These are phyloP conservation scores for Ennomos fuscantarius DNA, from an alignment of 2,888 invertebrate species.

Conservation along the genomic window DNA sequence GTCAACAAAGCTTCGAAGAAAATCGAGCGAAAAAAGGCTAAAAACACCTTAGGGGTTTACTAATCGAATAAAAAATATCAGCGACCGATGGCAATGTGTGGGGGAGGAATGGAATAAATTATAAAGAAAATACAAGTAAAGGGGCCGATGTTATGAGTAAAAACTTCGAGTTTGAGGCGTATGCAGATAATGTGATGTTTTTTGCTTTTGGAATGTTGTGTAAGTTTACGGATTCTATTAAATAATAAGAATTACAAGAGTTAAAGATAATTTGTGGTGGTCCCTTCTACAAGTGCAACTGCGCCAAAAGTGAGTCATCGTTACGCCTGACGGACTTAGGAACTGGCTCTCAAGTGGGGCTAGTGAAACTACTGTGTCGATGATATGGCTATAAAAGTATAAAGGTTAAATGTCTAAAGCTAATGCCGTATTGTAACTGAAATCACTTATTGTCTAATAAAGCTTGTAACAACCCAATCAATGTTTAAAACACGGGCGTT, in stretches of 20 bases:
- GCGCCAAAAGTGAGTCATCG: too few relatives aligned
- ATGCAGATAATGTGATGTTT: slow-evolving; percentile 72
- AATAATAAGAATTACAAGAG: slow-evolving; percentile 15
- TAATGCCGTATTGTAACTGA: not conserved
- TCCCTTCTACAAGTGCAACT: too few relatives aligned
- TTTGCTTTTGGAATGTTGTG: slow-evolving; percentile 38
- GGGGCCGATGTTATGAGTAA: slow-evolving; percentile 78
- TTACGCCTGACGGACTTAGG: too few relatives aligned
- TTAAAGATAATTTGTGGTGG: not conserved
- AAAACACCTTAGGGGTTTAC: slow-evolving; percentile 86
- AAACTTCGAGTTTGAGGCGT: slow-evolving; percentile 68
- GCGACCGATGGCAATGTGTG: slow-evolving; percentile 84
- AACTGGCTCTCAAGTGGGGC: too few relatives aligned
- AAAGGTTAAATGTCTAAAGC: too few relatives aligned
- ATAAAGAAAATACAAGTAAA: slow-evolving; percentile 83
- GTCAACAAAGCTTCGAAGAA: slow-evolving; percentile 85
- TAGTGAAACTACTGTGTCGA: too few relatives aligned
- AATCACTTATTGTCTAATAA: slow-evolving; percentile 19
- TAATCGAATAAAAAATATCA: slow-evolving; percentile 87
- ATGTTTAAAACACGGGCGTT: slow-evolving; percentile 61
- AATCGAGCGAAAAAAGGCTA: slow-evolving; percentile 86
- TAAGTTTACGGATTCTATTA: slow-evolving; percentile 19
- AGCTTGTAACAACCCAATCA: slow-evolving; percentile 55
- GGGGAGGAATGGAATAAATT: slow-evolving; percentile 84
- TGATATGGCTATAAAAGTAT: too few relatives aligned